Evolutionary conservation across 2,113 vertebrate species (phyloP).

Genomic region (Thinocorus orbignyianus): DNA sequence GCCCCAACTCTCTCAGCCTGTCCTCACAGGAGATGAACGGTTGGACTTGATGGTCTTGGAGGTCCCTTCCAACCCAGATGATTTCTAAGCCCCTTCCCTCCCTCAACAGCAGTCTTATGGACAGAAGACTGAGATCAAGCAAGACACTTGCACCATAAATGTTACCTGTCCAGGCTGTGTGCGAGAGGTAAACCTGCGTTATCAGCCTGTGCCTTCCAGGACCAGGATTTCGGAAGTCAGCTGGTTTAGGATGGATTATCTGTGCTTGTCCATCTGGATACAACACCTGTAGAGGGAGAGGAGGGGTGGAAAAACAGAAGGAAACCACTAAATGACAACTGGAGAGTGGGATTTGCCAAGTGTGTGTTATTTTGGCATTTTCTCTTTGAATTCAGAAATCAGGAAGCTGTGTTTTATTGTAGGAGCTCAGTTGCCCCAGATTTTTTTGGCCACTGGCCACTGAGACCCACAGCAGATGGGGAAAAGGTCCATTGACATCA

Average conservation of each 20-base stretch:
- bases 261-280: slow-evolving; percentile 97
- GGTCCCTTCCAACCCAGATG: too few species aligned
- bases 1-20: background rate
- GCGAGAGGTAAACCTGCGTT: slow-evolving; percentile 95
- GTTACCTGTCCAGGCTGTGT: slow-evolving; percentile 94
- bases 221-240: slow-evolving; percentile 93
- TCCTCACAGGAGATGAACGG: background rate
- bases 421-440: background rate
- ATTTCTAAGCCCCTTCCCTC: background rate
- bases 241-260: slow-evolving; percentile 93
- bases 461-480: background rate
- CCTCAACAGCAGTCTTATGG: rapidly evolving
- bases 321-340: background rate
- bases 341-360: background rate
- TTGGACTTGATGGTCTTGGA: background rate
- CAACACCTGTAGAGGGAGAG: slow-evolving; percentile 75
- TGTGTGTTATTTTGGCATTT: rapidly evolving
- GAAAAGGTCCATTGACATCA: background rate
- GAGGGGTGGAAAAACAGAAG: background rate
- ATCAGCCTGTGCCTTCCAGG: slow-evolving; percentile 91
- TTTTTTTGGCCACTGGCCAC: rapidly evolving
- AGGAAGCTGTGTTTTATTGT: background rate
- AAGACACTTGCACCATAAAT: rapidly evolving
- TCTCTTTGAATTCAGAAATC: background rate
- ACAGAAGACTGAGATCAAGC: background rate